Percentiles rank a stretch among this genome's conserved stretches.
phyloP scores from a whole-genome alignment of 2,113 vertebrate genomes.

The Prinia subflava region DNA sequence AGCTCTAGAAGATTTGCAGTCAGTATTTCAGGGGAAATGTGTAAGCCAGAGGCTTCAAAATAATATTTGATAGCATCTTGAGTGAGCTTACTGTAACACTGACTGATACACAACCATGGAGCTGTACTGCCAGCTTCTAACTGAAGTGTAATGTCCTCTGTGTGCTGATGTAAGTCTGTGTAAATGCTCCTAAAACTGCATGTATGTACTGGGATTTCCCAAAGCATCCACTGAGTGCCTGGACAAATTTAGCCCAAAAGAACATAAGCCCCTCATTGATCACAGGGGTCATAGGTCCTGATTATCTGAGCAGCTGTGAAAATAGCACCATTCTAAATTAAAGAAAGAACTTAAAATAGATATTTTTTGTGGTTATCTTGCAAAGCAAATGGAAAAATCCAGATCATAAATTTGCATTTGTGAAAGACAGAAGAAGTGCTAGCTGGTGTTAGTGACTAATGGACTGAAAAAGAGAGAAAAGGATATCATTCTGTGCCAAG shows the following conservation, averaged over 20 bases:
- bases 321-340: background rate
- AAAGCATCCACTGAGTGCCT: background rate
- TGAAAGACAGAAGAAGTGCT: background rate
- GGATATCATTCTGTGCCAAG: background rate
- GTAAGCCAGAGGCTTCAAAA: background rate
- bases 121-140: background rate
- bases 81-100: background rate
- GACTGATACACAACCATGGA: background rate
- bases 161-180: background rate
- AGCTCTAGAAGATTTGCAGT: background rate
- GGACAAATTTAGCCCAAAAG: background rate
- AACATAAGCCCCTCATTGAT: background rate
- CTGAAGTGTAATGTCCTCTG: background rate
- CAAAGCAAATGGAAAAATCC: background rate
- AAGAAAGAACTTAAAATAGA: background rate
- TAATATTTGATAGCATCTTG: background rate
- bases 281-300: background rate
- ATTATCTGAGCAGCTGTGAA: fast-evolving
- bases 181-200: background rate
- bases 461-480: background rate
- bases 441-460: background rate
- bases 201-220: background rate
- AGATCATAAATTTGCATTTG: background rate
- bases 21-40: background rate
- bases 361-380: background rate